Evolutionary conservation across 2,888 invertebrate species (phyloP), one percentile per base, ranked within the genome.

Genomic region (Leucoma salicis): DNA sequence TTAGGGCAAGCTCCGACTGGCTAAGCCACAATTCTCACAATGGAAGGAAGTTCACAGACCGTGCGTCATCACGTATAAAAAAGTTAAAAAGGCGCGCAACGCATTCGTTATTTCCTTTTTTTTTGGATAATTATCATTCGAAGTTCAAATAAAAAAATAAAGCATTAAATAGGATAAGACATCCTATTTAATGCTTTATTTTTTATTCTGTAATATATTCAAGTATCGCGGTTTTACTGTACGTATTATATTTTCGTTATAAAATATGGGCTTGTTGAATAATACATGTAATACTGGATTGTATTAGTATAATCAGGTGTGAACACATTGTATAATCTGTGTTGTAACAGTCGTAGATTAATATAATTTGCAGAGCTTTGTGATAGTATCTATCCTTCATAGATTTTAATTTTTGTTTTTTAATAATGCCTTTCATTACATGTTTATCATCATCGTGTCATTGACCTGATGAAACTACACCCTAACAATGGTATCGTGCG

Each of bases 41-140:
- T 86, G 85, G 82, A 60, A 87, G 86, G 87, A 87, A 87, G 87
- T 85, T 79, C 82, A 78, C 82, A 81, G 76, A 75, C 74, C 67
- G 79, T 86, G 87, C 85, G 84, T 88, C 86, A 87, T 82, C 72
- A 63, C 51, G 54, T 48, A 51, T 57, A 52, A 43, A 56, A 58
- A 73, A 77, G 71, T 62, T 59, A 68, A 71, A 76, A 67, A 57
- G 52, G 52, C 62, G 52, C 53, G 58, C 52, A 57, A 47, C 64
- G 64, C 66, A 57, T 71, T 70, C 64, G 57, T 68, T 65, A 66
- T 70, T 61, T 74, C 66, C 67, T 71, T 77, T 78, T 75, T 67
- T 70, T 53, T 57, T 48, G 57, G 54, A 14, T 29, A 14, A 29
- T 6, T 43, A n/a, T n/a, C n/a, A n/a, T n/a, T n/a, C n/a, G 42